These are phyloP conservation scores for Gallinago jamesoni DNA, from an alignment of 2,113 vertebrate species.

Conservation along the genomic window DNA sequence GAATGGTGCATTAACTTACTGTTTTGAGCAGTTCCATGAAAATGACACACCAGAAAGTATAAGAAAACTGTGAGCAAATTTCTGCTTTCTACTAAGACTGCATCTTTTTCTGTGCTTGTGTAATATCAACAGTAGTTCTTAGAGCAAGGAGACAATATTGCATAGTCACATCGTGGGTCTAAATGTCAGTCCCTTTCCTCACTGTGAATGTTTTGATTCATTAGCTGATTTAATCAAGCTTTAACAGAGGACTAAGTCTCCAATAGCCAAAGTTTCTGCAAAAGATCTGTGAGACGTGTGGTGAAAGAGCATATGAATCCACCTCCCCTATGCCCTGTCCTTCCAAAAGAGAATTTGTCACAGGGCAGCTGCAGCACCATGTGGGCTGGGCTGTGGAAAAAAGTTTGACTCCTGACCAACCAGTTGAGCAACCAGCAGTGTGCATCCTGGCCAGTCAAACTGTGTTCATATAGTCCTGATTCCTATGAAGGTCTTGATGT, in stretches of 20 bases:
- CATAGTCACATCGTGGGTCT: neutral
- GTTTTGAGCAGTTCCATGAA: neutral
- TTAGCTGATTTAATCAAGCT: neutral
- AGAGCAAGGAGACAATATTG: neutral
- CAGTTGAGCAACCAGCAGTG: neutral
- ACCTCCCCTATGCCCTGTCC: neutral
- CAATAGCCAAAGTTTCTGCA: neutral
- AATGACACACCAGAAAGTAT: neutral
- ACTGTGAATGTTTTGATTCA: neutral
- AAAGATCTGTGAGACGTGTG: neutral
- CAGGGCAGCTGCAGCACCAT: neutral
- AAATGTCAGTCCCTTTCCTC: neutral
- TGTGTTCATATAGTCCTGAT: rapidly evolving
- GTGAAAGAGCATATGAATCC: neutral
- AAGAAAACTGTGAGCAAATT: neutral
- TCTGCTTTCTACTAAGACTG: neutral
- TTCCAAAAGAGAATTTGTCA: neutral
- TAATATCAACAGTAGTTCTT: neutral
- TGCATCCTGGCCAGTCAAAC: neutral
- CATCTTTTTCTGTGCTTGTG: neutral
- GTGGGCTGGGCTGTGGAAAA: neutral
- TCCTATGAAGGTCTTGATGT: neutral
- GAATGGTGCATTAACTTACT: neutral
- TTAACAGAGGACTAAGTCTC: neutral
- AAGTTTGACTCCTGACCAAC: neutral